phyloP scores from a whole-genome alignment of 2,113 vertebrate species.

The Epinephelus lanceolatus region DNA sequence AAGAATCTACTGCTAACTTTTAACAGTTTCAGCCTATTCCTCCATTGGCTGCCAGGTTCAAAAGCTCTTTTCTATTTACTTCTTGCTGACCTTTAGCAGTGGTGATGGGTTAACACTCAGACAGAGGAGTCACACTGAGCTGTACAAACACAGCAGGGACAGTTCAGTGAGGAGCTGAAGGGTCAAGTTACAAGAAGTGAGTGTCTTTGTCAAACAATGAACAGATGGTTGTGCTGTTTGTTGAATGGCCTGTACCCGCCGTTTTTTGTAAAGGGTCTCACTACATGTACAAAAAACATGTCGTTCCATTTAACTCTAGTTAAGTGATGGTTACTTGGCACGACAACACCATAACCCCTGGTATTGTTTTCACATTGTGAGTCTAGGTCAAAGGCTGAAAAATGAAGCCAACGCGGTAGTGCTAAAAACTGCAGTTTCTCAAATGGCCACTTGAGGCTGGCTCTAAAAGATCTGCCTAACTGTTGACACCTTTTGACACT shows the following conservation, averaged over 20 bases:
- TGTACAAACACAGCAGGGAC: constrained; percentile 72
- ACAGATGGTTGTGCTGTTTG: constrained; percentile 82
- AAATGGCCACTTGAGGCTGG: no score
- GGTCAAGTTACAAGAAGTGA: constrained; percentile 43
- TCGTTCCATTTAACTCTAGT: not conserved
- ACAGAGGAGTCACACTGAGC: constrained; percentile 29
- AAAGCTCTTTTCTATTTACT: constrained; percentile 13
- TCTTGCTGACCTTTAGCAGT: not conserved
- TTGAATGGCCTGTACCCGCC: constrained; percentile 36
- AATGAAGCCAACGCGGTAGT: no score
- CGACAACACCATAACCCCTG: no score
- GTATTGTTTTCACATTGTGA: no score
- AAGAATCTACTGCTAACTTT: not conserved
- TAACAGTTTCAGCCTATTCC: not conserved
- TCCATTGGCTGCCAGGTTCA: constrained; percentile 17
- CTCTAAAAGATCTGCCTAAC: no score
- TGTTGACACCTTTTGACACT: no score
- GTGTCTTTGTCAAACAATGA: constrained; percentile 73
- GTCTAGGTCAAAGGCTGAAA: no score
- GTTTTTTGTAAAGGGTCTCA: not conserved
- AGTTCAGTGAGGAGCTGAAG: constrained; percentile 38
- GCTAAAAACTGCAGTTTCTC: no score
- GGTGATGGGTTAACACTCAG: constrained; percentile 8
- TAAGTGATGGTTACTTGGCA: not conserved
- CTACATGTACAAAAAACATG: not conserved